These are phyloP conservation scores for Corapipo altera DNA, from an alignment of 2,113 vertebrate genomes.

Conservation along the genomic window DNA sequence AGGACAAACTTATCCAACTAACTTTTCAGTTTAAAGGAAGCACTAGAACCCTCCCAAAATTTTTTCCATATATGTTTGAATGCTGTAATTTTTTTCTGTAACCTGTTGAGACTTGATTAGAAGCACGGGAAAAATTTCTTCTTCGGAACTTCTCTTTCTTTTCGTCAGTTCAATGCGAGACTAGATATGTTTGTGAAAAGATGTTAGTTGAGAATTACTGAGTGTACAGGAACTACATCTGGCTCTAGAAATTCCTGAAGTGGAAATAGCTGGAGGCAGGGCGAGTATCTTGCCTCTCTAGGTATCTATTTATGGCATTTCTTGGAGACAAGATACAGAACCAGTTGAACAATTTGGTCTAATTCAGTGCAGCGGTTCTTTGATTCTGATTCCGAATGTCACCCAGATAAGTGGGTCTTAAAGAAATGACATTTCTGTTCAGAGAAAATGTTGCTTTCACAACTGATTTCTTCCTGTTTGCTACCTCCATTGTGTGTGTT, in stretches of 20 bases:
- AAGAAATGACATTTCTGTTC: not conserved
- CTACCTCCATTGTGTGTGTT: rapidly evolving
- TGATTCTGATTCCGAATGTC: not conserved
- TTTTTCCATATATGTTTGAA: not conserved
- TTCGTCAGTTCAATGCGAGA: not conserved
- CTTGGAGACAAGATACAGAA: not conserved
- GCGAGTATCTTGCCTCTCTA: not conserved
- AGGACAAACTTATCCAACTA: not conserved
- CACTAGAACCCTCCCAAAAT: not conserved
- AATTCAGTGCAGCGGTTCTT: not conserved
- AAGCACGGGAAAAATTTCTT: not conserved
- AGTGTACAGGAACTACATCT: not conserved
- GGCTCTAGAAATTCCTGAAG: not conserved
- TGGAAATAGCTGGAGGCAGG: not conserved
- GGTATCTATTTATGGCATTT: not conserved
- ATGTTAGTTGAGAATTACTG: not conserved
- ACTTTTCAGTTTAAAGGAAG: not conserved
- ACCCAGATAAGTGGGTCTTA: not conserved
- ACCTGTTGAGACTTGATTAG: not conserved
- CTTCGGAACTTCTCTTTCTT: not conserved
- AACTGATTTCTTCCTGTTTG: not conserved
- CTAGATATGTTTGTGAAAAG: not conserved
- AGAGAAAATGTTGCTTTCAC: not conserved
- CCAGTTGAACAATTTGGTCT: not conserved
- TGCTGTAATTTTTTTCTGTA: not conserved